phyloP scores from a whole-genome alignment of 2,888 invertebrate species.

The Schizotus pectinicornis region DNA sequence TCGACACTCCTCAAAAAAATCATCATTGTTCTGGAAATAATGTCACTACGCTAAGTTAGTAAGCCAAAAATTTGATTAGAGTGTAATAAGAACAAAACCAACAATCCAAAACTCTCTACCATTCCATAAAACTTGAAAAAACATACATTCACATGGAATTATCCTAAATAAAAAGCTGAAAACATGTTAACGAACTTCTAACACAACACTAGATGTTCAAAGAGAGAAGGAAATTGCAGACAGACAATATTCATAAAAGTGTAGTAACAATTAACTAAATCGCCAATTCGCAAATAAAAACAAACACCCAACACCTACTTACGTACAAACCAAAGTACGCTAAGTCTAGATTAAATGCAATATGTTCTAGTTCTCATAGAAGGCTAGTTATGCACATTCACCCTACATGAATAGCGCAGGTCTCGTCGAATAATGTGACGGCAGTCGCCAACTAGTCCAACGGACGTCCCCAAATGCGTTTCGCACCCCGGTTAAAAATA shows the following conservation, averaged over 20 bases:
- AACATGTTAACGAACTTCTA: constrained; percentile 34
- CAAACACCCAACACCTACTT: constrained; percentile 46
- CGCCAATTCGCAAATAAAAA: constrained; percentile 52
- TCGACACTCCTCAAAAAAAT: constrained; percentile 1
- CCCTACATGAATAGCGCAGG: constrained; percentile 34
- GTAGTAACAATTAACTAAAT: constrained; percentile 39
- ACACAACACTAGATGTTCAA: constrained; percentile 16
- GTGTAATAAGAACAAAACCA: constrained; percentile 13
- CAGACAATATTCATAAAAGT: constrained; percentile 7
- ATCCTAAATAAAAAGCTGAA: constrained; percentile 42
- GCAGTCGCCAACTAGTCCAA: too few relatives aligned
- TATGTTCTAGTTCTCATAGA: constrained; percentile 43
- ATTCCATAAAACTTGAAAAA: constrained; percentile 28
- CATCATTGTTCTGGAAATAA: constrained; percentile 13
- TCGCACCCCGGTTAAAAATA: too few relatives aligned
- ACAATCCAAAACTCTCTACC: constrained; percentile 16
- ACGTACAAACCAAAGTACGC: constrained; percentile 50
- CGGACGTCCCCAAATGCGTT: too few relatives aligned
- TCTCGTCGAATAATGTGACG: constrained; percentile 29
- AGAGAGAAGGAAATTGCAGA: not conserved
- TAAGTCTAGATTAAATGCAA: constrained; percentile 49
- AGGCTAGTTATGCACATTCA: constrained; percentile 41
- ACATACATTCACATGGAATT: constrained; percentile 40
- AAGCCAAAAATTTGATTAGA: not conserved
- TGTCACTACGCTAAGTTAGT: constrained; percentile 11